These are phyloP conservation scores for Acropternis orthonyx DNA, from an alignment of 2,797 vertebrate species.

Conservation along the genomic window DNA sequence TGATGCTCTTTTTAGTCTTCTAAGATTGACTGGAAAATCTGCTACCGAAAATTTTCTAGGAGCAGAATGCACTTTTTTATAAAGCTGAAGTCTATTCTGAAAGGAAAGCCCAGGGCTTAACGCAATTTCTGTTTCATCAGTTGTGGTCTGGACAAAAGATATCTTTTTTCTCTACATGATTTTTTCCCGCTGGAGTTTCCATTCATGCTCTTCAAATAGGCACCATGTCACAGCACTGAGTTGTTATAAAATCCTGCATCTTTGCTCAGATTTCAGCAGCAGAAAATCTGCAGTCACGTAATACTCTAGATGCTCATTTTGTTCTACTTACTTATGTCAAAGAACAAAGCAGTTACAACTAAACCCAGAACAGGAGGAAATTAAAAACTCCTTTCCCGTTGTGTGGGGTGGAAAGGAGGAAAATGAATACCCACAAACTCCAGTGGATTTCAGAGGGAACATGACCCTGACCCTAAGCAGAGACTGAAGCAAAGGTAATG, in stretches of 20 bases:
- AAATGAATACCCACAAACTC: not conserved
- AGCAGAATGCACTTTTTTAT: conserved; percentile 10
- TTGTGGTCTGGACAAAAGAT: conserved; percentile 28
- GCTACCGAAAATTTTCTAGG: not conserved
- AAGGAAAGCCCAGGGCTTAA: conserved; percentile 35
- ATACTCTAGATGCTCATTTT: conserved; percentile 42
- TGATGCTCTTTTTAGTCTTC: not conserved
- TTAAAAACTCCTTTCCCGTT: not conserved
- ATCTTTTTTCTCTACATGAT: not conserved
- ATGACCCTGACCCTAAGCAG: not conserved
- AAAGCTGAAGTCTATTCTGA: not conserved
- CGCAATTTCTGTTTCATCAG: conserved; percentile 42
- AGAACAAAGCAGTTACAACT: conserved; percentile 5
- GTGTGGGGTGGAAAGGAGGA: not conserved
- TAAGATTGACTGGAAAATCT: not conserved
- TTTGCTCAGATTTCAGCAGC: conserved; percentile 33
- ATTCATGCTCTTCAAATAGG: not conserved
- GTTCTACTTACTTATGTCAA: conserved; percentile 1
- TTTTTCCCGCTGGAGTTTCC: conserved; percentile 44
- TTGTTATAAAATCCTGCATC: not conserved
- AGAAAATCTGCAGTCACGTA: conserved; percentile 14
- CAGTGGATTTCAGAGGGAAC: not conserved
- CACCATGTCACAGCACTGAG: not conserved
- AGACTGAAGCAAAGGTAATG: not conserved
- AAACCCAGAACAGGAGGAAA: not conserved